Evolutionary conservation across 1,140 invertebrate genomes (phyloP).

Genomic region (Pseudomyrmex gracilis): DNA sequence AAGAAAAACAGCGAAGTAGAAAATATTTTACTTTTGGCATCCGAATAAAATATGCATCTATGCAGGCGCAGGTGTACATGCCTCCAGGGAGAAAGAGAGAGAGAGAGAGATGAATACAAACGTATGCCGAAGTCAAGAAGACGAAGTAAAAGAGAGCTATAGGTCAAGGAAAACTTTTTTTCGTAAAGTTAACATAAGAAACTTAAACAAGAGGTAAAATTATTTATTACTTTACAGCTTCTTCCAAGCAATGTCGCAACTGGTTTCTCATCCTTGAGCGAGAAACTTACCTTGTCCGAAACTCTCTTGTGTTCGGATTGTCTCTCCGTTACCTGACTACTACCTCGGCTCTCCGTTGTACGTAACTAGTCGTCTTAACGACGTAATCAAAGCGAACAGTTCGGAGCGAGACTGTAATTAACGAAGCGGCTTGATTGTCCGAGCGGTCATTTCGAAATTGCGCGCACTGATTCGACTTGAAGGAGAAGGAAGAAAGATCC

Average conservation of each 20-base stretch:
- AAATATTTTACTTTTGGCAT: not conserved
- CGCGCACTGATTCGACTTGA: not conserved
- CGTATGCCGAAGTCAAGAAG: not conserved
- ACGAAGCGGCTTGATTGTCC: not conserved
- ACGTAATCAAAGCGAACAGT: not conserved
- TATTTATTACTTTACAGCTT: not conserved
- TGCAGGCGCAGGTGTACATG: not conserved
- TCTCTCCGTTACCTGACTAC: not conserved
- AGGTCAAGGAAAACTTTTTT: not conserved
- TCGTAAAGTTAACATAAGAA: not conserved
- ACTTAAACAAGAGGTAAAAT: not conserved
- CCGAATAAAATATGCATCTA: not conserved
- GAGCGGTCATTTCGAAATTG: not conserved
- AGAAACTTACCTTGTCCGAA: constrained; percentile 22
- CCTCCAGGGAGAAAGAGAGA: too few relatives aligned
- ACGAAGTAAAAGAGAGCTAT: not conserved
- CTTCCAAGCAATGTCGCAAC: not conserved
- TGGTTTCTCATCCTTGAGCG: constrained; percentile 4
- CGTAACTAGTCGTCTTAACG: not conserved
- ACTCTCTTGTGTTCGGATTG: not conserved
- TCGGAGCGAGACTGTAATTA: not conserved
- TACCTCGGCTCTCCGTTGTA: too few relatives aligned
- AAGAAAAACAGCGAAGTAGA: not conserved
- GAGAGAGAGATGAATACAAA: too few relatives aligned
- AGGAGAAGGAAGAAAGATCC: not conserved